phyloP scores from a whole-genome alignment of 2,888 invertebrate species.

The Acleris laterana region DNA sequence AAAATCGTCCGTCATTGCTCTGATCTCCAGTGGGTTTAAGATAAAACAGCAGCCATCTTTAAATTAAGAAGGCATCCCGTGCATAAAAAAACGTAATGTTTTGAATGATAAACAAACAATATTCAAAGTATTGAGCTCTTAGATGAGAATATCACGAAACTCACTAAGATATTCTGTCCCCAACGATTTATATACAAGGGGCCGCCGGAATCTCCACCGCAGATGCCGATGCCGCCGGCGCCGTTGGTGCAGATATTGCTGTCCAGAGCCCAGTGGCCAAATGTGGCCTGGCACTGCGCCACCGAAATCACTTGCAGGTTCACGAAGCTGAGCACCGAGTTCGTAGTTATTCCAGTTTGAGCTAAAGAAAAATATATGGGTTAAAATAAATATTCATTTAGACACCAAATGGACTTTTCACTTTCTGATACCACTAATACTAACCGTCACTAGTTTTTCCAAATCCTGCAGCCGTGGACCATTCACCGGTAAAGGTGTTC shows the following conservation, averaged over 20 bases:
- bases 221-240: conserved; percentile 56
- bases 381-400: background rate
- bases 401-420: no score
- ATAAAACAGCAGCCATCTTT: no score
- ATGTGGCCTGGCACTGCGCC: conserved; percentile 31
- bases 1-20: no score
- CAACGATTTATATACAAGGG: conserved; percentile 42
- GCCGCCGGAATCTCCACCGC: conserved; percentile 63
- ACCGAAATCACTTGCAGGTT: conserved; percentile 35
- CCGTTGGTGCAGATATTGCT: conserved; percentile 60
- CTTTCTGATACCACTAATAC: background rate
- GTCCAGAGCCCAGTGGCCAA: conserved; percentile 20
- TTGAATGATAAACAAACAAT: no score
- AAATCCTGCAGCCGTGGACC: conserved; percentile 37
- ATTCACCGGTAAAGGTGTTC: conserved; percentile 25
- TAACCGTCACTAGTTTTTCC: conserved; percentile 35
- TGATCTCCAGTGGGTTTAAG: no score
- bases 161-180: conserved; percentile 35
- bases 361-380: conserved; percentile 22
- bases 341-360: conserved; percentile 18
- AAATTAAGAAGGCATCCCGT: background rate
- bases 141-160: background rate
- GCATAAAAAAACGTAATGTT: background rate
- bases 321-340: conserved; percentile 33
- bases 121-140: no score